phyloP scores from a whole-genome alignment of 2,113 vertebrate species.

The Elachura formosa region DNA sequence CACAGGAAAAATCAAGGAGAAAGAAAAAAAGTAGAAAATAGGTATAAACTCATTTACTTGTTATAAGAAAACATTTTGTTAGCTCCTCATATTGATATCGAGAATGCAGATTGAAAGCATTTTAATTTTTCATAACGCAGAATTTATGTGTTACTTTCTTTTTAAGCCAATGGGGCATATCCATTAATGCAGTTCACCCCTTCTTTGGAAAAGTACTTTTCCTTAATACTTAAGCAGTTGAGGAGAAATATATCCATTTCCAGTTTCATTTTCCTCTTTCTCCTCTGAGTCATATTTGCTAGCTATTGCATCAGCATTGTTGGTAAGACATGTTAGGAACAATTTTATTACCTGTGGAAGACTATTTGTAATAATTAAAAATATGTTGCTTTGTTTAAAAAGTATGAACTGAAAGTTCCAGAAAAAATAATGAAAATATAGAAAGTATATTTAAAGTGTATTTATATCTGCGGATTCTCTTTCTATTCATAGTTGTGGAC shows the following conservation, averaged over 20 bases:
- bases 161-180: neutral
- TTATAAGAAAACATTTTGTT: neutral
- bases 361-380: neutral
- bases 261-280: neutral
- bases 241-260: neutral
- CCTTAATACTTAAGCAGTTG: neutral
- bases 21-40: neutral
- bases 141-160: neutral
- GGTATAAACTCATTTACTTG: neutral
- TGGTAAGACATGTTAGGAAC: neutral
- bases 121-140: neutral
- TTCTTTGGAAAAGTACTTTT: neutral
- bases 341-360: neutral
- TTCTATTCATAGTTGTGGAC: neutral
- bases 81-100: neutral
- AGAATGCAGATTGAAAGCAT: neutral
- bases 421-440: neutral
- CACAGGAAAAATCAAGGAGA: neutral
- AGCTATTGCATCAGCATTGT: neutral
- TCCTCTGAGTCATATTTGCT: neutral
- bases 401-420: neutral
- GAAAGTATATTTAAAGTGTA: neutral
- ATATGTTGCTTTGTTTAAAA: neutral
- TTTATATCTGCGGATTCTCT: neutral
- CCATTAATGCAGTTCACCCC: neutral